phyloP scores from a whole-genome alignment of 1,140 invertebrate genomes.

The Leptopilina boulardi region DNA sequence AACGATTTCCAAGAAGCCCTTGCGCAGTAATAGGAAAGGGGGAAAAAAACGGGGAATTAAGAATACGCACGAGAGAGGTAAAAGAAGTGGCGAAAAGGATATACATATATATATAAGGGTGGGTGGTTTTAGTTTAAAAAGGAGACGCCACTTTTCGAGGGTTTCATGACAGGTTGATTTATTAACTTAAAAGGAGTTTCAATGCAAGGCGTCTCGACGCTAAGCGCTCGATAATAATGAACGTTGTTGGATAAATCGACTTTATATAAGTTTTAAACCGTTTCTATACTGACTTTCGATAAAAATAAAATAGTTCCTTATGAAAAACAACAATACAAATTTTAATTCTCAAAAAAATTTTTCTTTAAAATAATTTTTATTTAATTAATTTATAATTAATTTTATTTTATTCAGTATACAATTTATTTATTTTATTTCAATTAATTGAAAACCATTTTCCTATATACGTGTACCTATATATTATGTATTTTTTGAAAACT shows the following conservation, averaged over 20 bases:
- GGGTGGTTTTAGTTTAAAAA: not conserved
- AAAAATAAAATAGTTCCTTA: too few relatives aligned
- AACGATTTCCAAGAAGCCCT: not conserved
- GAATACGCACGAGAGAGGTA: not conserved
- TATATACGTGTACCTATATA: too few relatives aligned
- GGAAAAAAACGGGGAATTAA: not conserved
- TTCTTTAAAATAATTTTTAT: too few relatives aligned
- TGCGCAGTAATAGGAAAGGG: not conserved
- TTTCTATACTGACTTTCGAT: too few relatives aligned
- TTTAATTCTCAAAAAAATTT: too few relatives aligned
- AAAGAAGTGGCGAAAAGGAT: not conserved
- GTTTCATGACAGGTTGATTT: conserved; percentile 5
- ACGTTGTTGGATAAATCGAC: not conserved
- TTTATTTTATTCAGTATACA: too few relatives aligned
- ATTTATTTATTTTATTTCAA: too few relatives aligned
- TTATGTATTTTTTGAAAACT: too few relatives aligned
- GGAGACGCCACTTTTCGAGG: not conserved
- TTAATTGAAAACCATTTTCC: too few relatives aligned
- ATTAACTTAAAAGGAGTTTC: conserved; percentile 12
- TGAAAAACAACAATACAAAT: too few relatives aligned
- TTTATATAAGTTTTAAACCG: not conserved
- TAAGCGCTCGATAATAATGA: not conserved
- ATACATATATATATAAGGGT: not conserved
- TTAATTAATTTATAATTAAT: too few relatives aligned
- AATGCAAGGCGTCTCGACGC: not conserved